Base-by-base conservation (phyloP, 2,797 vertebrate species). In the Pseudochromis fuscus region DNA sequence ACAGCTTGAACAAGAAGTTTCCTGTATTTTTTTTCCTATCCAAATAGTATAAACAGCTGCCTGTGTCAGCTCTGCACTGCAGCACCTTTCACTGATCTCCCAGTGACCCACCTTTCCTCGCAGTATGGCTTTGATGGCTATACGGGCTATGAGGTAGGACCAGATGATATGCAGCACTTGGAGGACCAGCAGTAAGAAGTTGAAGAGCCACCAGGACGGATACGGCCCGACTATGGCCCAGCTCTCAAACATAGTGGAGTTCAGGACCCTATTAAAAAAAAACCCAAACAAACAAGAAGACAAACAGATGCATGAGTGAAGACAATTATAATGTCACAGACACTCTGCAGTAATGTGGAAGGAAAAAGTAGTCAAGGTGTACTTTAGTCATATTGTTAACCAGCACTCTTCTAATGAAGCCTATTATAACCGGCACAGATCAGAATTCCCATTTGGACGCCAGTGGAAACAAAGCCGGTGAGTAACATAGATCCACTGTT, bases 121-220 rank as follows among this genome's bases (percentile, higher is more conserved):
- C 81, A 95, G 75, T 66, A 98, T 77, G 67, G 97, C 96, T 91
- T 97, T 98, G 87, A 93, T 84, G 82, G 98, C 97, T 82, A 96
- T 95, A 67, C 95, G 94, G 9, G 93, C 65, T 86, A 99, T 99
- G 91, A 97, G 96, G 94, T 96, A 99, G 75, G 95, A 97, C 98
- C 98, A 99, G 94, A 98, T 92, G 89, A 97, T 2, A 19, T 99
- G 96, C 65, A 99, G 89, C 62, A 96, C 57, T 92, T 99, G 97
- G 52, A 99, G 77, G 55, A 95, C 85, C 87, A 97, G 75, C 92
- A 99, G 93, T 45, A 99, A 82, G 42, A 89, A 46, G 58, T 97
- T 98, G 91, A 99, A 98, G 37, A 98, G 72, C 97, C 97, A 99
- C 98, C 98, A 99, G n/a, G 97, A 98, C 0, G 95, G 93, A 60